These are phyloP conservation scores for Onychorhynchus coronatus DNA, from an alignment of 2,113 vertebrate species.

Conservation along the genomic window DNA sequence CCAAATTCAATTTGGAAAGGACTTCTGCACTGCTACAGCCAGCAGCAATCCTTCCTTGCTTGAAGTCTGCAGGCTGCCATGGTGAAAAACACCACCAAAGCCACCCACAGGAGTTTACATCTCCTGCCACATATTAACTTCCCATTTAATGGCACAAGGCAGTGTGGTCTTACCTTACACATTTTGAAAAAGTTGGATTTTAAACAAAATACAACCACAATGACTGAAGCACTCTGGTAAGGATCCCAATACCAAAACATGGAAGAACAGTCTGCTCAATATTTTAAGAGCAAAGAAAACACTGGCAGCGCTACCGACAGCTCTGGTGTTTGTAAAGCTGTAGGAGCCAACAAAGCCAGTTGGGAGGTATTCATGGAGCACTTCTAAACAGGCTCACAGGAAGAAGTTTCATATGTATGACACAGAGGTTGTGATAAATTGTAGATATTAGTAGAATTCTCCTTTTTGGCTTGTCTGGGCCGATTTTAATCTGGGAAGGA, in stretches of 20 bases:
- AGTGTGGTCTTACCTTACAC: neutral
- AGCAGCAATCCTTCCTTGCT: neutral
- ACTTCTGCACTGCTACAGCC: neutral
- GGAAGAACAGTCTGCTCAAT: neutral
- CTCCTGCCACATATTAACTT: neutral
- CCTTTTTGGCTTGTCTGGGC: neutral
- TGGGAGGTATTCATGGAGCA: neutral
- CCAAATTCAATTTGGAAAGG: neutral
- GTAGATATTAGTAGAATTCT: neutral
- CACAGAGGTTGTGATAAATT: neutral
- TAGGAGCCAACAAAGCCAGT: neutral
- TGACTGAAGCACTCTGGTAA: neutral
- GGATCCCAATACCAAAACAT: neutral
- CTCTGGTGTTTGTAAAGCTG: neutral
- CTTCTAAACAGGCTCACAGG: neutral
- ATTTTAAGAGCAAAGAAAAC: conserved; percentile 12
- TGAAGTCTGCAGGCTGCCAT: neutral
- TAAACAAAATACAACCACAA: neutral
- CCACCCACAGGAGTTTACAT: neutral
- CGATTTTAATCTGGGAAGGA: neutral
- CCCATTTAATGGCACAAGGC: neutral
- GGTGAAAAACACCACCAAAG: neutral
- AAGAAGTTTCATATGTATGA: neutral
- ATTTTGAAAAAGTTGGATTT: neutral
- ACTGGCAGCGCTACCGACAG: neutral